A percentile compares a stretch with the other conserved stretches of the same genome.
phyloP scores from a whole-genome alignment of 2,888 invertebrate genomes.

The Salpingus planirostris region DNA sequence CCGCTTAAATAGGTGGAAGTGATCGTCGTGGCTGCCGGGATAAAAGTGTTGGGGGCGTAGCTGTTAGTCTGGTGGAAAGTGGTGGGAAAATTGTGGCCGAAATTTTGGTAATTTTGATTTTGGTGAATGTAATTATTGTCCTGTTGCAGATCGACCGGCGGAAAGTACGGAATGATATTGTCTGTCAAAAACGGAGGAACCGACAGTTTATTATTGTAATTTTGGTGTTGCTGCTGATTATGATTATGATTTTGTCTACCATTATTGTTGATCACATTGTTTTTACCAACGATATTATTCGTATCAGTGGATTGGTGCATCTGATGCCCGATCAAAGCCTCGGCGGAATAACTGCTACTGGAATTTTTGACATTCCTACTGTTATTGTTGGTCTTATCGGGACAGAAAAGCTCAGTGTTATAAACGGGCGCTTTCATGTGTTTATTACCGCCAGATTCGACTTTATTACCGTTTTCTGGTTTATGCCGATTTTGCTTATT shows the following conservation, averaged over 20 bases:
- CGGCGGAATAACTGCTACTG: constrained; percentile 39
- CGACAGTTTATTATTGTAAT: constrained; percentile 23
- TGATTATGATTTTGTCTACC: constrained; percentile 24
- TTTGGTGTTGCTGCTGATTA: too few relatives aligned
- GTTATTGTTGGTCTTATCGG: constrained; percentile 1
- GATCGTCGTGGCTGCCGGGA: constrained; percentile 25
- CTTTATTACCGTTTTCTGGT: constrained; percentile 3
- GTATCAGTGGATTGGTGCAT: constrained; percentile 11
- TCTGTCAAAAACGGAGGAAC: constrained; percentile 34
- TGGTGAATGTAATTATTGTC: constrained; percentile 33
- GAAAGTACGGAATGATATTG: constrained; percentile 37
- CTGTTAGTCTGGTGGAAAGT: constrained; percentile 28
- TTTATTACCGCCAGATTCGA: too few relatives aligned
- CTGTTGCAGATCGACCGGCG: constrained; percentile 34
- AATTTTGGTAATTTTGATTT: constrained; percentile 33
- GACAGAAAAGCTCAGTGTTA: constrained; percentile 5
- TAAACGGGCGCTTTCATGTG: too few relatives aligned
- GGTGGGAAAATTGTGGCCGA: constrained; percentile 27
- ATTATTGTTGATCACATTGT: constrained; percentile 6
- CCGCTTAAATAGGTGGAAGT: constrained; percentile 30
- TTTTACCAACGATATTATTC: constrained; percentile 2
- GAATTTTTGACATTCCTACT: constrained; percentile 13
- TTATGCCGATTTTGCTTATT: constrained; percentile 6
- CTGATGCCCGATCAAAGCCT: constrained; percentile 38
- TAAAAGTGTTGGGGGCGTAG: constrained; percentile 29